Percentiles rank a stretch among this genome's conserved stretches.
Evolutionary conservation across 2,113 vertebrate genomes (phyloP).

Genomic region (Psittacula cyanocephala): DNA sequence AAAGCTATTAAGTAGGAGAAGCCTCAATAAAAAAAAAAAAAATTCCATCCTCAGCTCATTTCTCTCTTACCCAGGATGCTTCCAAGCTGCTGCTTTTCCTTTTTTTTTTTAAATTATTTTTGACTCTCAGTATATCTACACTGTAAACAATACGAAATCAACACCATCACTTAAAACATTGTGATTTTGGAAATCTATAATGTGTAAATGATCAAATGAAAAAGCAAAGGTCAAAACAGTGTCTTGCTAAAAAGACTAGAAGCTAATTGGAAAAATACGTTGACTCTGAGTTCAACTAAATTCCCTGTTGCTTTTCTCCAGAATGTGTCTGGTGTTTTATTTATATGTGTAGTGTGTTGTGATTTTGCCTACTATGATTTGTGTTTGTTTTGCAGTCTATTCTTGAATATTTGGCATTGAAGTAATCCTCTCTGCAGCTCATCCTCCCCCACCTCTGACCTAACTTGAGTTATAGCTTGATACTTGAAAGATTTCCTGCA

Average conservation of each 20-base stretch:
- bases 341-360: constrained; percentile 5
- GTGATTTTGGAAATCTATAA: not conserved
- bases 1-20: not conserved
- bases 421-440: not conserved
- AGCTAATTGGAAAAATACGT: constrained; percentile 7
- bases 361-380: constrained; percentile 27
- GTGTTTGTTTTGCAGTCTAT: constrained; percentile 44
- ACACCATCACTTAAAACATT: not conserved
- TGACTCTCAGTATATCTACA: not conserved
- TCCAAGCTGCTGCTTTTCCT: not conserved
- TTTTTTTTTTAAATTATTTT: not conserved
- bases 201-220: not conserved
- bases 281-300: not conserved
- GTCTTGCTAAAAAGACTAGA: not conserved
- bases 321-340: constrained; percentile 28
- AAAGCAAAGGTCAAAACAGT: constrained; percentile 6
- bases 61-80: not conserved
- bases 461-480: constrained; percentile 18
- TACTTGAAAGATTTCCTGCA: constrained; percentile 19
- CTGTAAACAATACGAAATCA: not conserved
- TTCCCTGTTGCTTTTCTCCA: constrained; percentile 17
- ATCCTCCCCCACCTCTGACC: not conserved
- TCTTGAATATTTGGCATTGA: constrained; percentile 24
- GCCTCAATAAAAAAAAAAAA: not conserved
- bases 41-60: not conserved